Conservation (phyloP, 1,140 invertebrate species). For the Zaprionus vittiger region DNA sequence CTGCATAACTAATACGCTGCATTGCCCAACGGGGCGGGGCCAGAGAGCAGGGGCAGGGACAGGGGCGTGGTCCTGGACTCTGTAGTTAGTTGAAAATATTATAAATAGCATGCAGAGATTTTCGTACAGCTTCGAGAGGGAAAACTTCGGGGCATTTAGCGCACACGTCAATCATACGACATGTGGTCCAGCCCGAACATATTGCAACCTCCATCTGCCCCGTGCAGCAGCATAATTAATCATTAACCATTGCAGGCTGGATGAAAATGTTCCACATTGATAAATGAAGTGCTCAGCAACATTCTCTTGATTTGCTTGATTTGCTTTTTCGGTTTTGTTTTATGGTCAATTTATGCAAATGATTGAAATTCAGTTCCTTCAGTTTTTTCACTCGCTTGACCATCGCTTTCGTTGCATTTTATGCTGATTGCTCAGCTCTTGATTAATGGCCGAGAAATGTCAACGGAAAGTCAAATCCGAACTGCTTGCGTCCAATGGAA, state of each 20-base stretch:
- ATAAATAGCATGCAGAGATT: conserved; percentile 72
- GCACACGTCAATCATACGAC: conserved; percentile 77
- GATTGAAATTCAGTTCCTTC: conserved; percentile 13
- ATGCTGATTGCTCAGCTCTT: conserved; percentile 36
- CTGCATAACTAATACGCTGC: conserved; percentile 74
- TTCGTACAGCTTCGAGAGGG: conserved; percentile 25
- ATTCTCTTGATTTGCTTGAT: conserved; percentile 18
- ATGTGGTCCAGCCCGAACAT: conserved; percentile 63
- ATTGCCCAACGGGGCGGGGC: not conserved
- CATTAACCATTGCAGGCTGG: conserved; percentile 51
- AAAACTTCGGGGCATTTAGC: conserved; percentile 61
- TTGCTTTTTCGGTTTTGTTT: conserved; percentile 58
- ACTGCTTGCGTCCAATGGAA: conserved; percentile 46
- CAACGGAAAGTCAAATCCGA: conserved; percentile 36
- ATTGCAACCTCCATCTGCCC: not conserved
- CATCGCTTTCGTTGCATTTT: conserved; percentile 29
- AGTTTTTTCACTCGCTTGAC: not conserved
- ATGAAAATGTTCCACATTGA: conserved; percentile 48
- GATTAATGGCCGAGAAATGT: conserved; percentile 61
- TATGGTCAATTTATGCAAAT: conserved; percentile 79
- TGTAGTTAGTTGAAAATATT: conserved; percentile 59
- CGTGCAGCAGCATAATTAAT: conserved; percentile 62
- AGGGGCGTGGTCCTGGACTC: not conserved
- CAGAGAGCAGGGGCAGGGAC: too few relatives aligned
- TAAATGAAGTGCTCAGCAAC: conserved; percentile 64